Base-by-base conservation (phyloP, 2,888 invertebrate genomes). In the Tubulanus polymorphus region DNA sequence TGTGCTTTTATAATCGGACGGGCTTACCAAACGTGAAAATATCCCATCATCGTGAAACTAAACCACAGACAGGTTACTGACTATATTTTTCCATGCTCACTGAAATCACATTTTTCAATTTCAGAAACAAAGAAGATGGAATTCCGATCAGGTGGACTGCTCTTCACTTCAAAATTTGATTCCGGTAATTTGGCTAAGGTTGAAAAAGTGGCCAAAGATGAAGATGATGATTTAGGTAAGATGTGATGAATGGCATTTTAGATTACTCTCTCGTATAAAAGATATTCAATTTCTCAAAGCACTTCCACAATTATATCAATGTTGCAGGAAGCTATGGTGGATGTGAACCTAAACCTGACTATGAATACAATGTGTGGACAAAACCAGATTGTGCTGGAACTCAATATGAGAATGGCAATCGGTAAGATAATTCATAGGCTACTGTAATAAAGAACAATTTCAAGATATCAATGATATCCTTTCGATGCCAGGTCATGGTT, bases 321-420 rank as follows among this genome's bases (percentile, higher is more conserved):
- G n/a, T 57, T 62, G 6, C 46, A 59, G 62, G 59, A 23, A 51
- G 59, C 18, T 63, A 57, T 48, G 58, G 53, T 51, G 30, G 49
- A 15, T 55, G 58, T 26, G 71, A 72, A 35, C 58, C 63, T 1
- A 67, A 63, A 18, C 86, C 87, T 2, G 88, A 88, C 72, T 87
- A 86, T 79, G 92, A 92, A 79, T 91, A 90, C 74, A 91, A 92
- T 76, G 79, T 93, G 49, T 93, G 93, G 93, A 93, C 92, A 1
- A 85, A 86, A 69, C 91, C 91, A 0, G 93, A 93, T 79, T 92
- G 92, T 80, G 86, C 84, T 45, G 91, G 90, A 26, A 92, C 92
- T 0, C 87, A 87, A 69, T 91, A 85, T 83, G 90, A 92, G 78
- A 93, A 92, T 83, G 88, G 87, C 51, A 92, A 92, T 77, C 84